Conservation (phyloP, 2,797 vertebrate genomes). For the Rhodeus uyekii region DNA sequence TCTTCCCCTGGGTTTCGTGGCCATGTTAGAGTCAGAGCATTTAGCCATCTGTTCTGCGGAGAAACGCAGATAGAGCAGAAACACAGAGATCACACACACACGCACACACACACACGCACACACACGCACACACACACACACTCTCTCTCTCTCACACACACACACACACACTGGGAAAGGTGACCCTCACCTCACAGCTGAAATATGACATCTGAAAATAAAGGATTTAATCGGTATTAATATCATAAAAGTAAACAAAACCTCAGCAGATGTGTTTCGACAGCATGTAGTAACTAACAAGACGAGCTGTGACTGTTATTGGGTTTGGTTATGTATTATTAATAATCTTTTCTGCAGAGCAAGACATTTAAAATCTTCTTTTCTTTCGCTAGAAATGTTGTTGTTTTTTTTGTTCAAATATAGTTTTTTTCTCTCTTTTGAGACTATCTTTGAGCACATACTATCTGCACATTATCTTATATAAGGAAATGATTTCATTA, state of each 20-base stretch:
- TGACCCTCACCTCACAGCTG: conserved; percentile 6
- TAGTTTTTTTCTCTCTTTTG: too few relatives aligned
- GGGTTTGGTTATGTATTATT: not conserved
- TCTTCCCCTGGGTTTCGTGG: not conserved
- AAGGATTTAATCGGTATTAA: not conserved
- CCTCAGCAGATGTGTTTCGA: not conserved
- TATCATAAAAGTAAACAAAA: not conserved
- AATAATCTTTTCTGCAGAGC: not conserved
- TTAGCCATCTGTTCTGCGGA: not conserved
- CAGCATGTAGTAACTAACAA: not conserved
- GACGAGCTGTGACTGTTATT: not conserved
- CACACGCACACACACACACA: not conserved
- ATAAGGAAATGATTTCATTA: too few relatives aligned
- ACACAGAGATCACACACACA: not conserved
- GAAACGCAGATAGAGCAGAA: not conserved
- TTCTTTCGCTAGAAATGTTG: not conserved
- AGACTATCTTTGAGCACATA: not conserved
- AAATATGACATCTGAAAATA: not conserved
- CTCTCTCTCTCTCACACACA: not conserved
- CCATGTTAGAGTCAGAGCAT: not conserved
- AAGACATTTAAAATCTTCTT: conserved; percentile 2
- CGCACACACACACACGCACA: not conserved
- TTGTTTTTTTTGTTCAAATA: too few relatives aligned
- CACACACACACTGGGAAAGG: not conserved
- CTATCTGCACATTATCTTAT: not conserved